These are phyloP conservation scores for Endotricha flammealis DNA, from an alignment of 2,888 invertebrate species.

Conservation along the genomic window DNA sequence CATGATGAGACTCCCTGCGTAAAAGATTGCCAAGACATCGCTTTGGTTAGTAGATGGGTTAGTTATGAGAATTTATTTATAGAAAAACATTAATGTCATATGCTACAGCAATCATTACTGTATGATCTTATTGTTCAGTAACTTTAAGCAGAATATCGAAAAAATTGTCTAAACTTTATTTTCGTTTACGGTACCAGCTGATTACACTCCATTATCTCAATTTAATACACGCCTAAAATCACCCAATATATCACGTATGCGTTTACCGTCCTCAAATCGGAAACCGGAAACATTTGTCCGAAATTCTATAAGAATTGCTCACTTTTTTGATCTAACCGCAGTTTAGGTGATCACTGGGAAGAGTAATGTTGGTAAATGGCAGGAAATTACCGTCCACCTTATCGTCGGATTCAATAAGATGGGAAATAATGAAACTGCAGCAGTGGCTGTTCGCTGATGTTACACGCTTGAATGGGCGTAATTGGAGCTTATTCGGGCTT, in stretches of 20 bases:
- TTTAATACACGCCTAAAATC: slow-evolving; percentile 3
- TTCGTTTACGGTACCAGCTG: too few relatives aligned
- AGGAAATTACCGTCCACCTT: slow-evolving; percentile 74
- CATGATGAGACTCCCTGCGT: too few relatives aligned
- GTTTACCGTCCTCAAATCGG: slow-evolving; percentile 24
- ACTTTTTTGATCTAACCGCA: slow-evolving; percentile 40
- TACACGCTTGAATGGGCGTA: slow-evolving; percentile 52
- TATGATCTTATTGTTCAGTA: too few relatives aligned
- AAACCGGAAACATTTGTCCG: slow-evolving; percentile 37
- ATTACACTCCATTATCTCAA: too few relatives aligned
- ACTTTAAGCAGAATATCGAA: too few relatives aligned
- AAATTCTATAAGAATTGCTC: slow-evolving; percentile 29
- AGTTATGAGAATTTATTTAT: too few relatives aligned
- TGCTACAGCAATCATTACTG: too few relatives aligned
- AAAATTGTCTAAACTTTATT: too few relatives aligned
- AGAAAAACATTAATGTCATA: too few relatives aligned
- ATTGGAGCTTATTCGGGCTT: slow-evolving; percentile 49
- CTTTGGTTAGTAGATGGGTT: too few relatives aligned
- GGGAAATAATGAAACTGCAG: slow-evolving; percentile 73
- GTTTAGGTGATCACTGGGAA: slow-evolving; percentile 40
- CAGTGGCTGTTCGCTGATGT: slow-evolving; percentile 49
- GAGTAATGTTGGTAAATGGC: slow-evolving; percentile 72
- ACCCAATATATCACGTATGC: slow-evolving; percentile 10
- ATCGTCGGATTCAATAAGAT: slow-evolving; percentile 74
- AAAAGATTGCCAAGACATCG: too few relatives aligned